Conservation (phyloP, 1,140 invertebrate genomes). For the Pseudomyrmex sp. region DNA sequence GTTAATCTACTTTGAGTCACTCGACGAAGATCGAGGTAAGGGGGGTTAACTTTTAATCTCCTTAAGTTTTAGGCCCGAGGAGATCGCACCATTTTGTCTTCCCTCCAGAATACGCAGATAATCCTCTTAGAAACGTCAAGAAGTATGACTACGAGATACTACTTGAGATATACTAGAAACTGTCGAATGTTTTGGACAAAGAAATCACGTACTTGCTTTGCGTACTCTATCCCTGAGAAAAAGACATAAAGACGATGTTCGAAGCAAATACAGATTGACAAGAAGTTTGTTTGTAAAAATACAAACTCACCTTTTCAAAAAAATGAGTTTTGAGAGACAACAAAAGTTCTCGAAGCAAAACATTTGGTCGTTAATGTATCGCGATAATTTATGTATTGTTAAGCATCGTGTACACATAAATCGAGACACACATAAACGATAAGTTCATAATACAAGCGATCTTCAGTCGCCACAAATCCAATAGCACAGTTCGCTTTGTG, state of each 20-base stretch:
- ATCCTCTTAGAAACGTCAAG: conserved; percentile 79
- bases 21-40: conserved; percentile 53
- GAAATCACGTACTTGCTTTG: not conserved
- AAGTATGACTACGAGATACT: conserved; percentile 67
- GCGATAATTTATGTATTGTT: no score
- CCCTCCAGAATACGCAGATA: conserved; percentile 69
- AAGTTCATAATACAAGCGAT: not conserved
- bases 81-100: conserved; percentile 78
- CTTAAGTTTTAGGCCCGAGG: conserved; percentile 78
- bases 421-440: not conserved
- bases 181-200: conserved; percentile 16
- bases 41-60: conserved; percentile 82
- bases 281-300: not conserved
- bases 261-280: not conserved
- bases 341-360: no score
- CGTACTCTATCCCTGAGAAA: not conserved
- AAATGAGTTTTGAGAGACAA: no score
- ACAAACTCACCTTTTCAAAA: no score
- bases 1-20: conserved; percentile 82
- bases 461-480: not conserved
- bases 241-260: not conserved
- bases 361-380: no score
- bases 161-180: conserved; percentile 44
- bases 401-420: not conserved
- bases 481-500: not conserved